phyloP scores from a whole-genome alignment of 1,140 invertebrate species.

The Panulirus ornatus region DNA sequence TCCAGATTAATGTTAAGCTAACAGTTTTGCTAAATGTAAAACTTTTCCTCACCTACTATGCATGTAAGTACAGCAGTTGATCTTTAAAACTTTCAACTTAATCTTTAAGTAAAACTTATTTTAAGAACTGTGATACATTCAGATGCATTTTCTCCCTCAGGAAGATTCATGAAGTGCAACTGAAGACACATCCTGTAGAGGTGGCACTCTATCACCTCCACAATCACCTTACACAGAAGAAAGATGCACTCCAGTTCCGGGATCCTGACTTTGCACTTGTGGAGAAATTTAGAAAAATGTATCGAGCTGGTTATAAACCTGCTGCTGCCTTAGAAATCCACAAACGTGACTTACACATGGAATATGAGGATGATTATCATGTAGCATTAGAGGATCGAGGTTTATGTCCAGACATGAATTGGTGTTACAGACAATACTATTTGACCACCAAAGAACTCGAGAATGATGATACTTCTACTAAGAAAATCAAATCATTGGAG shows the following conservation, averaged over 20 bases:
- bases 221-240: not conserved
- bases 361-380: conserved; percentile 9
- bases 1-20: too few relatives aligned
- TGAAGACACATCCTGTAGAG: conserved; percentile 19
- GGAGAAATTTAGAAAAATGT: conserved; percentile 19
- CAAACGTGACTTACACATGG: conserved; percentile 19
- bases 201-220: not conserved
- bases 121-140: not conserved
- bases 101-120: too few relatives aligned
- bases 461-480: not conserved
- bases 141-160: not conserved
- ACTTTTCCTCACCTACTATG: too few relatives aligned
- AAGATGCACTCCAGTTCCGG: not conserved
- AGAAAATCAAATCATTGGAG: not conserved
- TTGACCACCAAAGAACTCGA: not conserved
- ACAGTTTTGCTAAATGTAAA: too few relatives aligned
- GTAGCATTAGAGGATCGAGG: conserved; percentile 10
- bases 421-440: conserved; percentile 30
- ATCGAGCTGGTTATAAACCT: conserved; percentile 19
- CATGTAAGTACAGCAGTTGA: too few relatives aligned
- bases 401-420: conserved; percentile 29
- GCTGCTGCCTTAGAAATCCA: conserved; percentile 27
- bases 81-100: too few relatives aligned
- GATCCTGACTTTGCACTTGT: conserved; percentile 14
- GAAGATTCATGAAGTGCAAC: not conserved